Conservation (phyloP, 2,888 invertebrate species). For the Creontiades dilutus region DNA sequence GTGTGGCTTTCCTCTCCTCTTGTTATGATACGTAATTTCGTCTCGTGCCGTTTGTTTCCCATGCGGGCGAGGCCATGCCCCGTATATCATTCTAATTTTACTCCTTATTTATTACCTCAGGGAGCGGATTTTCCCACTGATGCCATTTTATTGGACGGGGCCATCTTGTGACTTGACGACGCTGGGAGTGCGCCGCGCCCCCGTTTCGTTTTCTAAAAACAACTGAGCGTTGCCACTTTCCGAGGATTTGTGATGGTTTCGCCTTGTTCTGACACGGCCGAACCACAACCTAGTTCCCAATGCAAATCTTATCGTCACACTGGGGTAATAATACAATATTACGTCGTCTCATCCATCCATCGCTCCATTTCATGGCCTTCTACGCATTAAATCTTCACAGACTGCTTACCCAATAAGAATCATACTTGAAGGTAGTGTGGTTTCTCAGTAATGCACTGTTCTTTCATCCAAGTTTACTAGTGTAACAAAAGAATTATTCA, state of each 20-base stretch:
- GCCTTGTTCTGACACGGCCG: background rate
- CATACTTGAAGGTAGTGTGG: no score
- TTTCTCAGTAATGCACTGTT: no score
- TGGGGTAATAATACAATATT: no score
- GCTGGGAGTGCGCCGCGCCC: no score
- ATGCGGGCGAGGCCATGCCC: background rate
- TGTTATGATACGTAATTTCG: background rate
- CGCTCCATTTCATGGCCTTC: no score
- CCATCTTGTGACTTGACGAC: background rate
- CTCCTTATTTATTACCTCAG: conserved; percentile 7
- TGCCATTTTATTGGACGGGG: background rate
- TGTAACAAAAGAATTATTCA: no score
- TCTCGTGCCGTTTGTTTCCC: conserved; percentile 11
- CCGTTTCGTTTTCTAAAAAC: background rate
- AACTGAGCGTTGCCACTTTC: background rate
- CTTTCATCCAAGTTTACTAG: no score
- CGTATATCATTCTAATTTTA: conserved; percentile 30
- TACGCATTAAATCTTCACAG: no score
- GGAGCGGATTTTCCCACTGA: background rate
- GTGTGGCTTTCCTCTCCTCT: background rate
- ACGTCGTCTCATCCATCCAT: no score
- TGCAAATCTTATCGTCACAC: no score
- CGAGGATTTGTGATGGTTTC: background rate
- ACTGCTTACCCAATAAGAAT: no score
- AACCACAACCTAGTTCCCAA: no score